These are phyloP conservation scores for Xiphorhynchus elegans DNA, from an alignment of 2,113 vertebrate species.

Conservation along the genomic window DNA sequence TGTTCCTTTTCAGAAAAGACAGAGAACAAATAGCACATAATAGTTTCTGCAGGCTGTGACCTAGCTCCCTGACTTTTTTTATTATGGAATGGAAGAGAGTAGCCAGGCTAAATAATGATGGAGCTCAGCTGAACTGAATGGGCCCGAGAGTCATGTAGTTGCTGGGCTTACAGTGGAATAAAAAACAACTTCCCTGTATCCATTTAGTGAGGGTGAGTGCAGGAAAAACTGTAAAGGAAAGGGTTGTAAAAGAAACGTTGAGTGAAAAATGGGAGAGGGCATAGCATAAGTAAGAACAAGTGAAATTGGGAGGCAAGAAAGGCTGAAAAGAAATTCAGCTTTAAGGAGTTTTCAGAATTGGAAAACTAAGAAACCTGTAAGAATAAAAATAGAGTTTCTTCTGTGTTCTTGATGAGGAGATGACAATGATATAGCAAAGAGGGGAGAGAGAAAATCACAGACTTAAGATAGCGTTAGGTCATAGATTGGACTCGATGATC, in stretches of 20 bases:
- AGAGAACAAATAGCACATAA: not conserved
- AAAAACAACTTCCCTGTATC: not conserved
- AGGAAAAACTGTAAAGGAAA: not conserved
- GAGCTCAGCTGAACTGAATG: not conserved
- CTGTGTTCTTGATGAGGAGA: not conserved
- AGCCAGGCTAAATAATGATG: not conserved
- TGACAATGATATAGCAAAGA: not conserved
- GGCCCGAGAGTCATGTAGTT: not conserved
- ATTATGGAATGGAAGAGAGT: not conserved
- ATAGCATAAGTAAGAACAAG: not conserved
- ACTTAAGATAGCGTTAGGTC: not conserved
- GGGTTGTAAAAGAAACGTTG: not conserved
- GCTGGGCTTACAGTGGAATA: not conserved
- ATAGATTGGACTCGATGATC: no score
- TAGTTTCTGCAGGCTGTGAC: not conserved
- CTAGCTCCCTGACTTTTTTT: not conserved
- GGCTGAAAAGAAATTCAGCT: not conserved
- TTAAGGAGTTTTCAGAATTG: not conserved
- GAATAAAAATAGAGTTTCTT: not conserved
- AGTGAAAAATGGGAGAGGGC: not conserved
- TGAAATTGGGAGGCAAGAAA: not conserved
- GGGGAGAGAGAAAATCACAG: not conserved
- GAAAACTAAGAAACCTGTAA: not conserved
- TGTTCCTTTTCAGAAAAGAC: not conserved
- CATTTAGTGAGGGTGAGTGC: not conserved